Evolutionary conservation across 2,113 vertebrate genomes (phyloP), one percentile per base, ranked within the genome.

Genomic region (Tor tambroides): DNA sequence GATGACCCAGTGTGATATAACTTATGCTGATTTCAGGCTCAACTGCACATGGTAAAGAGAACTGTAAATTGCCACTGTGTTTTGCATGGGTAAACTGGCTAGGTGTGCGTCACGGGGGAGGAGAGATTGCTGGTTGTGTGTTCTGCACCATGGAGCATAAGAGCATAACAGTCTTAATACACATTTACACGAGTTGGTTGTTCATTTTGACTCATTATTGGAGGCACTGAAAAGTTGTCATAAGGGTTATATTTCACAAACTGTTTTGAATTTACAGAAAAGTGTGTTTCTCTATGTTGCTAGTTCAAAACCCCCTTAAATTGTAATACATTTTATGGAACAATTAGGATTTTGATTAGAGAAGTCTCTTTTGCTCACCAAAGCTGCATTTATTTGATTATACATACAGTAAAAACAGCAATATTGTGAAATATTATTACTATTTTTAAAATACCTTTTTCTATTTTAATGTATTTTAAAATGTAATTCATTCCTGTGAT

Each of bases 51-150:
- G 12, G 46, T 46, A 46, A 11, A 81, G 41, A 41, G 2, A 59
- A 17, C 6, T 80, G 35, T 21, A 59, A 38, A 23, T 59, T 41
- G 69, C 35, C 77, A 56, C 4, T 1, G 12, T 26, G 35, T 21
- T 11, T 67, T 82, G 38, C 59, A 28, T 65, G 59, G 38, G 59
- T 15, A 81, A n/a, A 28, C 65, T 21, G 77, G 77, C 30, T 46
- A 80, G 38, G 59, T 81, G n/a, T 46, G 79, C 35, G 79, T 81
- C 59, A 65, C 8, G 79, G 17, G 78, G 79, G 79, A 65, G 56
- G 79, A 81, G 38, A 67, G 59, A 30, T 61, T 80, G 15, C 78
- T 61, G 80, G 61, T 46, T 46, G 35, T 67, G 59, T 65, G 59
- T 81, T 28, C 23, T 43, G 49, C 77, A 46, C n/a, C 38, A 46